A percentile compares a stretch with the other conserved stretches of the same genome.
These are phyloP conservation scores for Hartigia nigra DNA, from an alignment of 2,888 invertebrate genomes.

Conservation along the genomic window DNA sequence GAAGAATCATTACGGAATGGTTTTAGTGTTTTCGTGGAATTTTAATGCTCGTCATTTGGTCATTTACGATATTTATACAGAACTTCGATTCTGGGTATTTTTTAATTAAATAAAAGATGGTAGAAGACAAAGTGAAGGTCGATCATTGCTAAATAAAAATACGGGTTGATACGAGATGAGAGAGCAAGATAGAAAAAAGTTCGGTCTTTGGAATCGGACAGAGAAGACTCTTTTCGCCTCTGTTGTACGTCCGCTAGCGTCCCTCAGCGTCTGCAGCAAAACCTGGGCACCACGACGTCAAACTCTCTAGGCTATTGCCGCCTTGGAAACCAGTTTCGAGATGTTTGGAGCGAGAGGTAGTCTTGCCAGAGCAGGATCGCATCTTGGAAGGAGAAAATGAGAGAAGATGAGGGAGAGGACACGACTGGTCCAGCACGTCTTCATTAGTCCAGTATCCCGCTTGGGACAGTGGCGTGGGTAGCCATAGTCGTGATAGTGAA, in stretches of 20 bases:
- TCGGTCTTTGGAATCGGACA: neutral
- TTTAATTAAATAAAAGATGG: neutral
- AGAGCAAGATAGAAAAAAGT: neutral
- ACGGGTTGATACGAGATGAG: neutral
- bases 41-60: neutral
- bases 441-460: conserved; percentile 45
- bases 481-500: conserved; percentile 31
- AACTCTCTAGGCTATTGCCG: conserved; percentile 26
- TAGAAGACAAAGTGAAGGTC: neutral
- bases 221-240: neutral
- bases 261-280: neutral
- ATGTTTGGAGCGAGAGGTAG: conserved; percentile 42
- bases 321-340: conserved; percentile 37
- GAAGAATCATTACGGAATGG: neutral
- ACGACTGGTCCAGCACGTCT: conserved; percentile 45
- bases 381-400: conserved; percentile 12
- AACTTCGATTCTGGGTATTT: neutral
- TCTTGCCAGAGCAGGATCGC: conserved; percentile 4
- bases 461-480: conserved; percentile 38
- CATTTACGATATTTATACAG: neutral
- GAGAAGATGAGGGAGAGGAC: conserved; percentile 19
- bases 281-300: conserved; percentile 25
- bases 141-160: neutral
- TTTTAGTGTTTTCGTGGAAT: neutral
- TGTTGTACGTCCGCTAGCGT: neutral